A percentile compares a stretch with the other conserved stretches of the same genome.
These are phyloP conservation scores for Pseudorasbora parva DNA, from an alignment of 2,113 vertebrate genomes.

Conservation along the genomic window DNA sequence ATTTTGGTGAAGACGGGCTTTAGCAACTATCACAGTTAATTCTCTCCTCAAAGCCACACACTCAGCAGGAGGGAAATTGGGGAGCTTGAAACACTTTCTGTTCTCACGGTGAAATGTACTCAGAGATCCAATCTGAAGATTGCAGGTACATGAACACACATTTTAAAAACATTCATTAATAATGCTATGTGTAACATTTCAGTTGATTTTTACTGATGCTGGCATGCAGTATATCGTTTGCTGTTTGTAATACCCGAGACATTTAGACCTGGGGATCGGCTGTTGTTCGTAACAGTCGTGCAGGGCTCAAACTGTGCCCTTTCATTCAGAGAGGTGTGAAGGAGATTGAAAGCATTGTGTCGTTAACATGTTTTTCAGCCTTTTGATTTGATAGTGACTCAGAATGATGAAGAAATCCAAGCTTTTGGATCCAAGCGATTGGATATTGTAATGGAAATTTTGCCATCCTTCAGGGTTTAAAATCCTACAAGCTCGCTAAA, in stretches of 20 bases:
- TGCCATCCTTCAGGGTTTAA: neutral
- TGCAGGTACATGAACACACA: neutral
- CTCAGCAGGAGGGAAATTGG: slow-evolving; percentile 23
- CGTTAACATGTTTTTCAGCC: slow-evolving; percentile 7
- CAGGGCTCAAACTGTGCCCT: slow-evolving; percentile 10
- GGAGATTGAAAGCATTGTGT: slow-evolving; percentile 24
- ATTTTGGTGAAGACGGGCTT: neutral
- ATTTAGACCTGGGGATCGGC: neutral
- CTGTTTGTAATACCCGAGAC: neutral
- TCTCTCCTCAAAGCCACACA: neutral
- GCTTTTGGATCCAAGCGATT: slow-evolving; percentile 14
- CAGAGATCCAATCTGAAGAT: neutral
- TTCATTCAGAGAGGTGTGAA: neutral
- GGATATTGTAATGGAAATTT: slow-evolving; percentile 1
- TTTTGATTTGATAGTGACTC: neutral
- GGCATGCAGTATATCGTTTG: neutral
- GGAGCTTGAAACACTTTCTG: neutral
- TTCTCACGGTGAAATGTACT: neutral
- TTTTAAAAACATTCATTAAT: neutral
- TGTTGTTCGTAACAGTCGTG: neutral
- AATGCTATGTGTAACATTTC: neutral
- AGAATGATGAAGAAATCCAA: slow-evolving; percentile 7
- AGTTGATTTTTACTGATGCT: neutral
- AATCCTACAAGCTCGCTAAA: neutral
- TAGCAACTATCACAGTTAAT: slow-evolving; percentile 19